Evolutionary conservation across 2,113 vertebrate species (phyloP).

Genomic region (Ardeotis arabs): DNA sequence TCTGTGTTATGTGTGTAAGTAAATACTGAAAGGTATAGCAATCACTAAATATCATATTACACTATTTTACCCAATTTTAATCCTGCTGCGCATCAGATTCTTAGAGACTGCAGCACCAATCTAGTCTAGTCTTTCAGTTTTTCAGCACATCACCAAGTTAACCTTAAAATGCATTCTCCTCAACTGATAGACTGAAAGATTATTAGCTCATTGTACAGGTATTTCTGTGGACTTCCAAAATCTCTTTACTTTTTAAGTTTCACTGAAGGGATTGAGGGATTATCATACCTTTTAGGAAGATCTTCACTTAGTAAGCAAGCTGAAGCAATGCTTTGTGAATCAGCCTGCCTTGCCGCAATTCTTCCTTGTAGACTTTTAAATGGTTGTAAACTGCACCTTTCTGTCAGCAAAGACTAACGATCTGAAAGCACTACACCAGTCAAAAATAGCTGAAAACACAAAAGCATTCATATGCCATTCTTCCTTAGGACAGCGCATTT

Average conservation of each 20-base stretch:
- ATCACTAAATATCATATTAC: not conserved
- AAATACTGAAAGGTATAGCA: slow-evolving; percentile 14
- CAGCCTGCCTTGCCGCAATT: not conserved
- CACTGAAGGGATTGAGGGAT: not conserved
- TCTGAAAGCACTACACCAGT: not conserved
- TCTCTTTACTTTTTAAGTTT: not conserved
- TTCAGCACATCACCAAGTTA: not conserved
- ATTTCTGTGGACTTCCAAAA: not conserved
- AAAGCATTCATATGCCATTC: not conserved
- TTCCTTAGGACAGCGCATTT: not conserved
- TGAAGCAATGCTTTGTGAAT: not conserved
- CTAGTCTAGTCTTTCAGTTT: not conserved
- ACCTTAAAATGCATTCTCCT: not conserved
- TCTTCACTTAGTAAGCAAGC: not conserved
- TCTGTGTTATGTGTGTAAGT: not conserved
- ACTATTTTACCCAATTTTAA: not conserved
- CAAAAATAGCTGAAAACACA: not conserved
- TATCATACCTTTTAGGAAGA: not conserved
- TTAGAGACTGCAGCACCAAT: not conserved
- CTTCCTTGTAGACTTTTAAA: not conserved
- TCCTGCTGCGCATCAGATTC: not conserved
- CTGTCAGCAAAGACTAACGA: not conserved
- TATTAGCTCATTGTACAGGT: not conserved
- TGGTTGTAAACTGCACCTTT: not conserved
- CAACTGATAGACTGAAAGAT: not conserved